Evolutionary conservation across 2,797 vertebrate species (phyloP).

Genomic region (Menidia menidia): DNA sequence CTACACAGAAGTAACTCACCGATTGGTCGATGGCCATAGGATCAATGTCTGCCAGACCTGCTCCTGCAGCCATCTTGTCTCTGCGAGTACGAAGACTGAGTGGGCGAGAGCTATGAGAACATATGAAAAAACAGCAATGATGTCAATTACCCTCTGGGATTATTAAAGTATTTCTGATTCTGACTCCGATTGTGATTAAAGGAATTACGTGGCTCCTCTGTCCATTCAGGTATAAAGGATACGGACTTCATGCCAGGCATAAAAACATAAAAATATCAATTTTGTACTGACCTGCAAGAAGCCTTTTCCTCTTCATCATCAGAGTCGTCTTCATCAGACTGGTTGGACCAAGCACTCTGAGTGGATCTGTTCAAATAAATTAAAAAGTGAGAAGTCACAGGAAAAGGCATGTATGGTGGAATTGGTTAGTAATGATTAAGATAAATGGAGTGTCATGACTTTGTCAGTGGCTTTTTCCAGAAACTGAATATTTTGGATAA

Average conservation of each 20-base stretch:
- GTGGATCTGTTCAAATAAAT: conserved; percentile 22
- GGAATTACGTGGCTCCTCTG: too few relatives aligned
- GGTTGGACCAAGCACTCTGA: conserved; percentile 1
- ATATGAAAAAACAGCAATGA: neutral
- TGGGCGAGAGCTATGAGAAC: conserved; percentile 83
- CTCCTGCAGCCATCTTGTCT: conserved; percentile 85
- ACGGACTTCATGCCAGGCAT: neutral
- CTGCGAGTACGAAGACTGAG: conserved; percentile 84
- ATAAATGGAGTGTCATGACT: neutral
- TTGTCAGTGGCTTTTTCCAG: neutral
- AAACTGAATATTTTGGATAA: too few relatives aligned
- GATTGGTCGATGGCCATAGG: conserved; percentile 89
- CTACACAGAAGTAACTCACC: conserved; percentile 65
- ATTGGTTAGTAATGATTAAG: neutral
- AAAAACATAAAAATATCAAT: too few relatives aligned
- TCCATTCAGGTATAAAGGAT: neutral
- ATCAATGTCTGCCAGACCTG: conserved; percentile 88
- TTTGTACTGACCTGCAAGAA: conserved; percentile 36
- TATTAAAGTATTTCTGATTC: too few relatives aligned
- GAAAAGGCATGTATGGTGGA: neutral
- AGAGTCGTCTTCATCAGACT: conserved; percentile 30
- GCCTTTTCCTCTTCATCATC: conserved; percentile 28
- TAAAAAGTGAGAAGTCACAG: fast-evolving
- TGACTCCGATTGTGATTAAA: too few relatives aligned
- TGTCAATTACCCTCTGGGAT: too few relatives aligned